phyloP scores from a whole-genome alignment of 2,113 vertebrate species.

The Rana temporaria region DNA sequence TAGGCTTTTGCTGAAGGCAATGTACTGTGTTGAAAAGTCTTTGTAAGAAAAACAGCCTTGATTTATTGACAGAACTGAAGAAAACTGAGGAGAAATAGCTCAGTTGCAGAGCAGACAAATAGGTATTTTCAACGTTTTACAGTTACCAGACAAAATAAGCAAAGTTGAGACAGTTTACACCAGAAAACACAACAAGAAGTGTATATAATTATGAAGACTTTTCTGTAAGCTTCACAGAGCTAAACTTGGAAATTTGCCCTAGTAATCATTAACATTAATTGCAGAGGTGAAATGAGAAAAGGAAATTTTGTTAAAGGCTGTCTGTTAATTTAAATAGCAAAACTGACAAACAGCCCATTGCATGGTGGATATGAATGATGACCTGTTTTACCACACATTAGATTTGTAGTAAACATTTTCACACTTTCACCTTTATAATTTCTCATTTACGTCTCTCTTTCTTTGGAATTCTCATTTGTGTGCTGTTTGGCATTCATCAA shows the following conservation, averaged over 20 bases:
- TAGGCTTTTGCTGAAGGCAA: constrained; percentile 49
- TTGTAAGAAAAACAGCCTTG: constrained; percentile 50
- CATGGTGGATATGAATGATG: too few relatives aligned
- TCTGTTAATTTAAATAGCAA: too few relatives aligned
- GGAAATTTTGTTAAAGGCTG: too few relatives aligned
- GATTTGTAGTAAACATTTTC: too few relatives aligned
- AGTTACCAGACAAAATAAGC: neutral
- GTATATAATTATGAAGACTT: neutral
- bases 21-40: constrained; percentile 52
- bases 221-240: neutral
- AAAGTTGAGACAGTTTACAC: constrained; percentile 3
- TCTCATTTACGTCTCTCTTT: too few relatives aligned
- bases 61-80: constrained; percentile 50
- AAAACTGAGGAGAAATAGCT: constrained; percentile 10
- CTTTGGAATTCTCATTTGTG: too few relatives aligned
- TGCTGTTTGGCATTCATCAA: too few relatives aligned
- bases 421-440: too few relatives aligned
- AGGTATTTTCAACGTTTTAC: constrained; percentile 11
- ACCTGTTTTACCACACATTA: too few relatives aligned
- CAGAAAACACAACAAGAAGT: neutral
- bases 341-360: too few relatives aligned
- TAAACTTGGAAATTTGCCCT: neutral
- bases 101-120: constrained; percentile 47
- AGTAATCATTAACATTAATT: constrained; percentile 30
- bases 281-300: neutral